A percentile compares a stretch with the other conserved stretches of the same genome.
Evolutionary conservation across 2,113 vertebrate species (phyloP).

Genomic region (Recurvirostra avosetta): DNA sequence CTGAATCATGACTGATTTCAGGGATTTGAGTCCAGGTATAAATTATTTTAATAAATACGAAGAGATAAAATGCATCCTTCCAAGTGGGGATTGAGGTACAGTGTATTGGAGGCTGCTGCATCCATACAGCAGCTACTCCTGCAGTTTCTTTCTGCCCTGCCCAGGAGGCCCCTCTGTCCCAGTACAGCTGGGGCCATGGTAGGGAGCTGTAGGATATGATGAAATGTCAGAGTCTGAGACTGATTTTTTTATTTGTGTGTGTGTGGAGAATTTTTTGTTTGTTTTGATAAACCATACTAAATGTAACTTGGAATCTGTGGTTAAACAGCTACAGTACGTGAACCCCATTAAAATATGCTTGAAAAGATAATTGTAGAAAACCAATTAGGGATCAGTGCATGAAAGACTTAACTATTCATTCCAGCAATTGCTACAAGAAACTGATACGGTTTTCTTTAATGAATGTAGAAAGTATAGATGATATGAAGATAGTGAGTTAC

Average conservation of each 20-base stretch:
- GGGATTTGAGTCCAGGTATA: background rate
- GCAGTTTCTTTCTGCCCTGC: background rate
- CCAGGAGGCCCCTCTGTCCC: background rate
- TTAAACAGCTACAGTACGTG: background rate
- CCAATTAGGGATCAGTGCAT: background rate
- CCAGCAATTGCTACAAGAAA: background rate
- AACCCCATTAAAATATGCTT: background rate
- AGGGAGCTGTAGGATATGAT: background rate
- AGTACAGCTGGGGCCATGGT: background rate
- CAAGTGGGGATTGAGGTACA: background rate
- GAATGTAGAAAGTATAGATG: constrained; percentile 77
- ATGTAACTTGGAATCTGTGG: background rate
- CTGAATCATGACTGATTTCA: background rate
- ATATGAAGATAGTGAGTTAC: constrained; percentile 75
- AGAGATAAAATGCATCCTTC: background rate
- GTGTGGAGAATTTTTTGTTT: background rate
- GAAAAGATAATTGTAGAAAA: background rate
- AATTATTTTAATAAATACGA: background rate
- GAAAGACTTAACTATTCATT: background rate
- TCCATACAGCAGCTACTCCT: background rate
- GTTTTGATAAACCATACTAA: background rate
- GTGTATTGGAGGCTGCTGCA: background rate
- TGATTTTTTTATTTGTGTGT: background rate
- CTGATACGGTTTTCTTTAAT: background rate
- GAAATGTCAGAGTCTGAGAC: background rate